Evolutionary conservation across 2,113 vertebrate species (phyloP).

Genomic region (Acinonyx jubatus): DNA sequence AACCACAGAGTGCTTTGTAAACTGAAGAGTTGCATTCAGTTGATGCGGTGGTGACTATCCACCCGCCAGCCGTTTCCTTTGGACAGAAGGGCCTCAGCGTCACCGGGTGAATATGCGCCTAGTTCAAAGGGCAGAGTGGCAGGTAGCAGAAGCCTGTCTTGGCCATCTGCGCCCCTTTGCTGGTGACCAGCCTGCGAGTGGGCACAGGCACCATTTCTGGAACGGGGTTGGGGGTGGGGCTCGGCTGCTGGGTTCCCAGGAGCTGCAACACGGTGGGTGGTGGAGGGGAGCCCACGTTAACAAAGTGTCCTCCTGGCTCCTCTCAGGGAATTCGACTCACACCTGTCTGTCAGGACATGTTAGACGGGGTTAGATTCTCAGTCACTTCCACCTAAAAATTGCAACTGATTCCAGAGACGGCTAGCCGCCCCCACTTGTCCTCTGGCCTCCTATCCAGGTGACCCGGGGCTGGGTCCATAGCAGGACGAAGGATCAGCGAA

Average conservation of each 20-base stretch:
- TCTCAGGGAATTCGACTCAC: neutral
- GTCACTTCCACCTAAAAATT: neutral
- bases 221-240: neutral
- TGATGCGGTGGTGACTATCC: neutral
- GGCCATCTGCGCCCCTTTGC: neutral
- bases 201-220: neutral
- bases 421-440: neutral
- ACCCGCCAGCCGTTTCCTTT: neutral
- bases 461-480: neutral
- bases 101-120: neutral
- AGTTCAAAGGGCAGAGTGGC: neutral
- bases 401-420: neutral
- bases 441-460: neutral
- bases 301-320: neutral
- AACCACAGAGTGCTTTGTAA: neutral
- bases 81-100: neutral
- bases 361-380: neutral
- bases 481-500: too few species aligned
- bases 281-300: neutral
- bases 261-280: fast-evolving
- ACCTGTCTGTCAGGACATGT: neutral
- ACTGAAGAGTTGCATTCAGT: neutral
- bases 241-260: neutral
- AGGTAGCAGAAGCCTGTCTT: too few species aligned
- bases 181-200: neutral